Conservation (phyloP, 1,140 invertebrate genomes). For the Drosophila nannoptera region DNA sequence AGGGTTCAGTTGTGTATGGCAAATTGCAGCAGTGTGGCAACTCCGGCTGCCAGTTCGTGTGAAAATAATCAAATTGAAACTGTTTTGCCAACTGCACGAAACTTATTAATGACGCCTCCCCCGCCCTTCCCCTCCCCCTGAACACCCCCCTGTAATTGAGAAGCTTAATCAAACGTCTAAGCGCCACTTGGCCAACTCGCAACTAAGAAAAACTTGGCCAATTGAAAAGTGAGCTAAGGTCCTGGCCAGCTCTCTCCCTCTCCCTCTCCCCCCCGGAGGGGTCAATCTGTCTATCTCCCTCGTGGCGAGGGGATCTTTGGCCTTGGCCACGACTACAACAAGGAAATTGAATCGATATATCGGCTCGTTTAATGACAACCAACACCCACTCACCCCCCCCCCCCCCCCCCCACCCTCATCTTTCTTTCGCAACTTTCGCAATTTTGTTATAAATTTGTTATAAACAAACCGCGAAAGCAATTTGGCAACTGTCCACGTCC, state of each 20-base stretch:
- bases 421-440: no score
- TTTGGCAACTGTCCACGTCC: no score
- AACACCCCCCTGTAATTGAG: constrained; percentile 13
- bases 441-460: no score
- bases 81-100: constrained; percentile 30
- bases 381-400: no score
- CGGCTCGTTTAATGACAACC: no score
- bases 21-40: constrained; percentile 29
- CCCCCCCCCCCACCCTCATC: no score
- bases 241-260: not conserved
- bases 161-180: constrained; percentile 18
- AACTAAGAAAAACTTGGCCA: constrained; percentile 5
- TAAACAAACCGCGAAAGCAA: no score
- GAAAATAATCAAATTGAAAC: constrained; percentile 32
- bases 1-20: constrained; percentile 7
- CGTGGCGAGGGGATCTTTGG: no score
- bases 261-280: no score
- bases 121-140: not conserved
- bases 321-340: no score
- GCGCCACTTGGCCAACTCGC: constrained; percentile 3
- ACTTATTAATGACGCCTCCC: constrained; percentile 32
- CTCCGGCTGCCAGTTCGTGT: constrained; percentile 7
- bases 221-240: not conserved
- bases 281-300: no score
- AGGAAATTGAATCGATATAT: not conserved